phyloP scores from a whole-genome alignment of 1,140 invertebrate species.

The Pogonognathellus flavescens region DNA sequence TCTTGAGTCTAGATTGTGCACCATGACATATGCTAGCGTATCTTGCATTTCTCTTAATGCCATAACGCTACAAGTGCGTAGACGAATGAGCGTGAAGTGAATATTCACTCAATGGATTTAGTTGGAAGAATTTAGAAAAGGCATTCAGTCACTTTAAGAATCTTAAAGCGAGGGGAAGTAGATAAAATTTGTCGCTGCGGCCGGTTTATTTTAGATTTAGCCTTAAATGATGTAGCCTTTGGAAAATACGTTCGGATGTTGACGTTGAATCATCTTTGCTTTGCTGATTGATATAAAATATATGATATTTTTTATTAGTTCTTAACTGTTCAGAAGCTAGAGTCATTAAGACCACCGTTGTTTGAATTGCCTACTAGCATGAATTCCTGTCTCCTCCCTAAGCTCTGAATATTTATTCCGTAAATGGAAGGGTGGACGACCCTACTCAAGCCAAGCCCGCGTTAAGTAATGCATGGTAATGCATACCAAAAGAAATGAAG shows the following conservation, averaged over 20 bases:
- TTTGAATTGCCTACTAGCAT: conserved; percentile 1
- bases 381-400: conserved; percentile 4
- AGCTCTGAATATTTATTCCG: conserved; percentile 35
- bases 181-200: conserved; percentile 4
- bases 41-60: too few relatives aligned
- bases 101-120: not conserved
- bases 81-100: conserved; percentile 24
- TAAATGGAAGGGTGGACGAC: conserved; percentile 39
- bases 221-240: conserved; percentile 7
- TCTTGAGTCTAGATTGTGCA: too few relatives aligned
- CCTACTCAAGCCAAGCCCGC: not conserved
- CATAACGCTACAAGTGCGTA: not conserved
- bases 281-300: conserved; percentile 42
- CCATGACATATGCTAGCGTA: too few relatives aligned
- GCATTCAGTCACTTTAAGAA: too few relatives aligned
- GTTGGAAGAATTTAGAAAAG: conserved; percentile 6
- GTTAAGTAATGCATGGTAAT: not conserved
- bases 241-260: not conserved
- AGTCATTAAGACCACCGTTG: not conserved
- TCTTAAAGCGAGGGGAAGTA: too few relatives aligned
- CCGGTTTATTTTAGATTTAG: not conserved
- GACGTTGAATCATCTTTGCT: not conserved
- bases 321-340: not conserved
- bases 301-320: conserved; percentile 18
- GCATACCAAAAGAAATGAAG: not conserved